phyloP scores from a whole-genome alignment of 2,797 vertebrate genomes.

The Sebastes kiyomatsui region DNA sequence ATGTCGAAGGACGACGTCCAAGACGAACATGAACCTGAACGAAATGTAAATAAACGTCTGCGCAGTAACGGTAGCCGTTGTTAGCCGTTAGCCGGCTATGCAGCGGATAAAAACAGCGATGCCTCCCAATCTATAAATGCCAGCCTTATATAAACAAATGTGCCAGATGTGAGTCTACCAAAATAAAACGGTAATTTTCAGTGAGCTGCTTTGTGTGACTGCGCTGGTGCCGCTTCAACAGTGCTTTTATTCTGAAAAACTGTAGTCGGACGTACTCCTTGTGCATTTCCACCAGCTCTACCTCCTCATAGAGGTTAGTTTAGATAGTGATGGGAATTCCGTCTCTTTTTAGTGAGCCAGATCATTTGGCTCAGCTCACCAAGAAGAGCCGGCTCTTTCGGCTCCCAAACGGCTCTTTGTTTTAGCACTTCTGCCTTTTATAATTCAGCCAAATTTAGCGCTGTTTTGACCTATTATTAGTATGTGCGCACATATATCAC shows the following conservation, averaged over 20 bases:
- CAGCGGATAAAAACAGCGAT: neutral
- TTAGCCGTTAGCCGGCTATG: neutral
- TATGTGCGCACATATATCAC: no score
- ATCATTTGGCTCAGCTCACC: no score
- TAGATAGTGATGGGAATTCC: no score
- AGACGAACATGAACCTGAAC: neutral
- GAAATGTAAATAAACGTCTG: neutral
- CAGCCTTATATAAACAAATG: neutral
- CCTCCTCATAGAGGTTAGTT: no score
- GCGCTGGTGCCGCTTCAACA: rapidly evolving
- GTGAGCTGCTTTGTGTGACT: neutral
- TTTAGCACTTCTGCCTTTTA: no score
- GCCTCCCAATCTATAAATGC: neutral
- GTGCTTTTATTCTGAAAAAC: constrained; percentile 52
- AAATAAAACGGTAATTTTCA: neutral
- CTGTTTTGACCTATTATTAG: no score
- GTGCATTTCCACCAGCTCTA: rapidly evolving
- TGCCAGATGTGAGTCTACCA: neutral
- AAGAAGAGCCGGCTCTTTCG: no score
- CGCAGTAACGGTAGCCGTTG: neutral
- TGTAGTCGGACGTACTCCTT: neutral
- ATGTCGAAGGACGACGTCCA: neutral
- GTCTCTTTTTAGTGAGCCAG: no score
- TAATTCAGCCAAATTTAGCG: no score
- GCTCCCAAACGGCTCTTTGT: no score